These are phyloP conservation scores for Helicoverpa armigera DNA, from an alignment of 1,140 invertebrate genomes.

Conservation along the genomic window DNA sequence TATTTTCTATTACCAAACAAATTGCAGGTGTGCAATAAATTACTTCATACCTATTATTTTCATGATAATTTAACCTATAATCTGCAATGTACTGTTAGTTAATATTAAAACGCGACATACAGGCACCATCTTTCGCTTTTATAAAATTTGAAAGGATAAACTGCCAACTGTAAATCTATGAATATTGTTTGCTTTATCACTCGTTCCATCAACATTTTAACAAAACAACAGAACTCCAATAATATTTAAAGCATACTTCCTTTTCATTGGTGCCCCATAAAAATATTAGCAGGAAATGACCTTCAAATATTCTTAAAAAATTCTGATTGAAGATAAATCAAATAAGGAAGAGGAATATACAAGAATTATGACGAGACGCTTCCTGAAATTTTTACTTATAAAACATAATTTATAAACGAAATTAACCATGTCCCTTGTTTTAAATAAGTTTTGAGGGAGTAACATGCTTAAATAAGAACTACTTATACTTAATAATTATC, in stretches of 20 bases:
- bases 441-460: background rate
- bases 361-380: conserved; percentile 4
- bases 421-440: conserved; percentile 1
- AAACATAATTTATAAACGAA: conserved; percentile 1
- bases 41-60: too few relatives aligned
- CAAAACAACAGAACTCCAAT: background rate
- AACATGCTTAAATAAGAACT: too few relatives aligned
- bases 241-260: background rate
- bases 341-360: conserved; percentile 17
- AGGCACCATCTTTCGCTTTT: too few relatives aligned
- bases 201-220: background rate
- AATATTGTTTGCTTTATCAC: too few relatives aligned
- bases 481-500: too few relatives aligned
- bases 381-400: conserved; percentile 10
- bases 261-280: background rate
- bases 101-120: too few relatives aligned
- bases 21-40: too few relatives aligned
- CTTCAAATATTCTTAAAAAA: conserved; percentile 34
- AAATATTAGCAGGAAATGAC: conserved; percentile 11
- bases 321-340: conserved; percentile 27
- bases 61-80: too few relatives aligned
- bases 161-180: too few relatives aligned
- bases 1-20: too few relatives aligned
- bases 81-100: too few relatives aligned
- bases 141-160: too few relatives aligned